Base-by-base conservation (phyloP, 2,113 vertebrate genomes). In the Parotia lawesii region DNA sequence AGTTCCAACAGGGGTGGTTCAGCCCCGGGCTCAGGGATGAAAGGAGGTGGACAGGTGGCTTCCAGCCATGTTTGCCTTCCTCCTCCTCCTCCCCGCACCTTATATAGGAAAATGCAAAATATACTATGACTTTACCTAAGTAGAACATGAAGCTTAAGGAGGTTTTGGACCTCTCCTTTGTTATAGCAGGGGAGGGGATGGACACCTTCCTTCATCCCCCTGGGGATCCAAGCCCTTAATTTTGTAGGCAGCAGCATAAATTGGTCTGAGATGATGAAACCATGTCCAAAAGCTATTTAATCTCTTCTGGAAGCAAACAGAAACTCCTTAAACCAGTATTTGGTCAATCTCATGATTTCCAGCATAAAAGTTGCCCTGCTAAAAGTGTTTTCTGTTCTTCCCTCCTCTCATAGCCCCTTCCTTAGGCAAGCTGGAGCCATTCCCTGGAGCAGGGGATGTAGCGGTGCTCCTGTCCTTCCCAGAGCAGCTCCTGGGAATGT, bases 31-130 rank as follows among this genome's bases (percentile, higher is more conserved):
- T 86, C 76, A 38, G 71, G 67, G 27, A 87, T 62, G 76, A 35
- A 27, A 70, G 86, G 88, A 93, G 79, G 51, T n/a, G 85, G 92
- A 94, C 77, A 93, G 87, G 87, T 92, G 96, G 90, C 86, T 94
- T 67, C 72, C 79, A 88, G 95, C 94, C 86, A 86, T 0, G 2
- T 85, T 71, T 70, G 56, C 69, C 60, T 82, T 73, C 21, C 56
- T 91, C 51, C 23, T 9, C 37, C 56, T 38, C n/a, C 54, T 50
- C 31, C n/a, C 14, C 57, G 38, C 40, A 12, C 20, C 47, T 40
- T 37, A 1, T 3, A 47, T 3, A 60, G 70, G n/a, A 85, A 85
- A 85, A 86, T 35, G 16, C 11, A 56, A n/a, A 75, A 58, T 29
- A 23, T 19, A 13, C 4, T 3, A 4, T 57, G 44, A 10, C 15